Base-by-base conservation (phyloP, 2,888 invertebrate species). In the Plutella xylostella region DNA sequence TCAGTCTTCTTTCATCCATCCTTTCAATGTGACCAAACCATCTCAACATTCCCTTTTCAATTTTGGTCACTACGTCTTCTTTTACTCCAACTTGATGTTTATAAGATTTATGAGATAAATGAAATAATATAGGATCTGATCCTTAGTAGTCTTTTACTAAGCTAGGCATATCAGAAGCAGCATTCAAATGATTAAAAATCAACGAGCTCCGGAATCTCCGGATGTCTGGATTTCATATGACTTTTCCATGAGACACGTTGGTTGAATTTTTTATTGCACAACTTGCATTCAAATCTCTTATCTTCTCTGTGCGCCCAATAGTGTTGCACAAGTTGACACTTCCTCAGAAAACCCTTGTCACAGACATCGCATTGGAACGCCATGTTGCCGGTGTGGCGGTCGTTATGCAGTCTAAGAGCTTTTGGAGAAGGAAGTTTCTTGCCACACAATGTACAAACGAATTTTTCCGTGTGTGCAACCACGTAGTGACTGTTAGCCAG, bases 181-280 rank as follows among this genome's bases (percentile, higher is more conserved):
- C n/a, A n/a, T n/a, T n/a, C n/a, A n/a, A n/a, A n/a, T n/a, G n/a
- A n/a, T n/a, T n/a, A n/a, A n/a, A n/a, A n/a, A n/a, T n/a, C n/a
- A n/a, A n/a, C n/a, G n/a, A n/a, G n/a, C n/a, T n/a, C n/a, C n/a
- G n/a, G n/a, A n/a, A 73, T 1, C n/a, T 17, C 75, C 0, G 78
- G 79, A 45, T 82, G 80, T 44, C 78, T 72, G 0, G 72, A 69
- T 38, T 71, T 77, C 72, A 76, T 76, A 47, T 80, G 82, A 0
- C 71, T 71, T 42, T 65, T 74, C 77, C 76, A 82, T 45, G 77
- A 76, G 12, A 78, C 75, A 47, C 72, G 60, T 40, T 82, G 82
- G 44, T 77, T 77, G 41, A 82, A 82, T 37, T 76, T 71, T 45
- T 78, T 79, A 45, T 72, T 72, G 48, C 80, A 82, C 4, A 68